Conservation (phyloP, 37 sponge, comb jelly and placozoan genomes). For the Aplysina aerophoba region DNA sequence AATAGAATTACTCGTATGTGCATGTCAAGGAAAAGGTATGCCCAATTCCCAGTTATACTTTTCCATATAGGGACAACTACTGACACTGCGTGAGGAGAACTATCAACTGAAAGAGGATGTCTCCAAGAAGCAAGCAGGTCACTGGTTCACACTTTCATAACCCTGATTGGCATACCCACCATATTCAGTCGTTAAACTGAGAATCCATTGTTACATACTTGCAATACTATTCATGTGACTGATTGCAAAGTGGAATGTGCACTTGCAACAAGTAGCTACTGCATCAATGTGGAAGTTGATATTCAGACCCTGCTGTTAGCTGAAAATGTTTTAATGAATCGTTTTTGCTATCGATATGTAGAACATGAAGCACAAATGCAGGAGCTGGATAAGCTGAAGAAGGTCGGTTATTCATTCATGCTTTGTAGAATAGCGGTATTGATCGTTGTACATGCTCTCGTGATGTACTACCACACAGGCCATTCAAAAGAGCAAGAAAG, state of each 20-base stretch:
- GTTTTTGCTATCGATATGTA: not conserved
- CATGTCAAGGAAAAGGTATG: not conserved
- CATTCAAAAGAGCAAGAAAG: constrained; percentile 85
- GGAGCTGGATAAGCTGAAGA: constrained; percentile 68
- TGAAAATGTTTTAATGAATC: no score
- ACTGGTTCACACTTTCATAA: no score
- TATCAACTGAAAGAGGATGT: constrained; percentile 70
- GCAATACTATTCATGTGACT: no score
- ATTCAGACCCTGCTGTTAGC: no score
- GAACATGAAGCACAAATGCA: constrained; percentile 38
- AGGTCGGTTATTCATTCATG: constrained; percentile 34
- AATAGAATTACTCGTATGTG: not conserved
- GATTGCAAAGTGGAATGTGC: no score
- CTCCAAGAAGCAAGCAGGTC: constrained; percentile 56
- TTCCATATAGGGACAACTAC: constrained; percentile 62
- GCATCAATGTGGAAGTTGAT: no score
- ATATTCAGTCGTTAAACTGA: no score
- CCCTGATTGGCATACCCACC: no score
- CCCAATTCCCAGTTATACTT: not conserved
- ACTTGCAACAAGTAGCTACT: no score
- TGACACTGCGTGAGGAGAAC: constrained; percentile 73
- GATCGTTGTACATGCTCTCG: not conserved
- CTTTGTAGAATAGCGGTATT: not conserved
- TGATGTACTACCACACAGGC: constrained; percentile 39
- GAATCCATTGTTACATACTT: not conserved